Conservation (phyloP, 2,113 vertebrate genomes). For the Sander vitreus region DNA sequence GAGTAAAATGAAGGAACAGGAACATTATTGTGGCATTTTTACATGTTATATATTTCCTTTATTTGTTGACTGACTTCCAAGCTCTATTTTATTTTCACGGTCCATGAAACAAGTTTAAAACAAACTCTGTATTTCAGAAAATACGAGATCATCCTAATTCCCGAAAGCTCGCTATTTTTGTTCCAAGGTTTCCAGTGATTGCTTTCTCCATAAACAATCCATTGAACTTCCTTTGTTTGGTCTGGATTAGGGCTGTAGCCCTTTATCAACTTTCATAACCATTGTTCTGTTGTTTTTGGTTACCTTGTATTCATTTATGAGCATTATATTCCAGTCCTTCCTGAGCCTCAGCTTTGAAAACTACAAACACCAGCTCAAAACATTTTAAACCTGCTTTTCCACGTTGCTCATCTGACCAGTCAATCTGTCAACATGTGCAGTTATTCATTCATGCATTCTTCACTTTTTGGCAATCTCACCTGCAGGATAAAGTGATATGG, state of each 20-base stretch:
- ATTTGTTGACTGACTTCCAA: background rate
- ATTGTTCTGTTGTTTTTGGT: constrained; percentile 45
- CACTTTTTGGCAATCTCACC: constrained; percentile 3
- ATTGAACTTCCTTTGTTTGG: constrained; percentile 34
- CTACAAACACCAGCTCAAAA: constrained; percentile 6
- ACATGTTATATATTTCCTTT: background rate
- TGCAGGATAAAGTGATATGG: constrained; percentile 10
- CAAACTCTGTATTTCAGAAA: constrained; percentile 14
- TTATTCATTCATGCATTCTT: constrained; percentile 32
- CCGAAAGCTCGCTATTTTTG: constrained; percentile 19
- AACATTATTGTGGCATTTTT: background rate
- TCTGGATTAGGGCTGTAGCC: constrained; percentile 45
- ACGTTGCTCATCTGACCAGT: constrained; percentile 6
- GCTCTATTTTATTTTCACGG: background rate
- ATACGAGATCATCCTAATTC: constrained; percentile 13
- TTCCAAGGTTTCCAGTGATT: constrained; percentile 36
- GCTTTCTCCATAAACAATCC: constrained; percentile 58
- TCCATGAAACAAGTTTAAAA: constrained; percentile 21
- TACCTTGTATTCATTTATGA: constrained; percentile 6
- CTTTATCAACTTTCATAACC: constrained; percentile 36
- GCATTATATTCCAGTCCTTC: constrained; percentile 10
- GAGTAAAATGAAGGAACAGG: constrained; percentile 27
- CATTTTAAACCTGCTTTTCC: background rate
- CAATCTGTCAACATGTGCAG: constrained; percentile 32
- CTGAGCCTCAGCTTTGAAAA: constrained; percentile 11